Base-by-base conservation (phyloP, 2,797 vertebrate genomes). In the Pristis pectinata region DNA sequence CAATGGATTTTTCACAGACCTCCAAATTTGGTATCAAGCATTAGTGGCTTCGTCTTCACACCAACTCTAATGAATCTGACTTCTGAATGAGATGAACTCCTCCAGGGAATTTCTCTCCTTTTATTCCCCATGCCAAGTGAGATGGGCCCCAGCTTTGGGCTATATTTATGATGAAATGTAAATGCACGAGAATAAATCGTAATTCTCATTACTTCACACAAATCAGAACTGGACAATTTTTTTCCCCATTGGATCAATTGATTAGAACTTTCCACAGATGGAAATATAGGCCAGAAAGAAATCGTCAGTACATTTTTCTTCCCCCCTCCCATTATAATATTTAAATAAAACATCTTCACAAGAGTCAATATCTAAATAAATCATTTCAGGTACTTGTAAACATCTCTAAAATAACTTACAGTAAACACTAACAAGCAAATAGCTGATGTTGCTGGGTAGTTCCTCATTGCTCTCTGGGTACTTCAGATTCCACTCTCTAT, bases 351-450 rank as follows among this genome's bases (percentile, higher is more conserved):
- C 37, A 76, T 94, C 15, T 34, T 49, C 17, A 94, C n/a, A 34
- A 94, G 44, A 94, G 13, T 76, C 41, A 53, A 53, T 53, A 72
- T 93, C 41, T 72, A 72, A 93, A 44, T 93, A 70, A 93, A 72
- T 91, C 37, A 72, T 49, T 93, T 93, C 44, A 70, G 64, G 91
- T 93, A 93, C 15, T 67, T 67, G 64, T 67, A 74, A 24, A 24
- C 24, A 74, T 74, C 24, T 74, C 6, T 27, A 74, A 74, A 27
- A 5, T 74, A 74, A 74, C 70, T 72, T 74, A 56, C 70, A 94
- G 41, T 74, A 76, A 76, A 76, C 70, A 94, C 41, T 34, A 76
- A 44, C 64, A 67, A 72, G 61, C 22, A 89, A 59, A 56, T 53
- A 59, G 89, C 9, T 27, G 41, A 74, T 74, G 24, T 67, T 22